Conservation (phyloP, 2,888 invertebrate genomes). For the Priapulus caudatus region DNA sequence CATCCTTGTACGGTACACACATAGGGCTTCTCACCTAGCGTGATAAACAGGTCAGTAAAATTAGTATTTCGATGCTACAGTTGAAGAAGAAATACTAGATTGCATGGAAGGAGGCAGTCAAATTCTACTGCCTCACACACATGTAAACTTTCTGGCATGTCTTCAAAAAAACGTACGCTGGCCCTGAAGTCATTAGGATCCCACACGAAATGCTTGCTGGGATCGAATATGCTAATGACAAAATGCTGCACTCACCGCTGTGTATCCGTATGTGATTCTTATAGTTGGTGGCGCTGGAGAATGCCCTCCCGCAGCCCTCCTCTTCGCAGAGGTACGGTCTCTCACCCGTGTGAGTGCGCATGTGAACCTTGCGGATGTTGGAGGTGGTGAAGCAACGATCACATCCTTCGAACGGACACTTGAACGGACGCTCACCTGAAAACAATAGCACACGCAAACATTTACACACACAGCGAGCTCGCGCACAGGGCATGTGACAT, state of each 20-base stretch:
- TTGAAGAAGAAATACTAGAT: no score
- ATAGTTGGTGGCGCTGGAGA: conserved; percentile 55
- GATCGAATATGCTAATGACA: no score
- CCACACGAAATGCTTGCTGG: no score
- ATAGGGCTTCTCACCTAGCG: conserved; percentile 51
- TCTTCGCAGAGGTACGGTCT: conserved; percentile 51
- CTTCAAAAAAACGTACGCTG: no score
- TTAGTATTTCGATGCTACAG: no score
- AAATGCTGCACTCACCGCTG: no score
- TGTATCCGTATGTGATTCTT: conserved; percentile 56
- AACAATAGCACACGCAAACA: conserved; percentile 10
- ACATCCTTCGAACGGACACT: conserved; percentile 46
- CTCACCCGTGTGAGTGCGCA: conserved; percentile 55
- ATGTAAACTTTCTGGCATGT: no score
- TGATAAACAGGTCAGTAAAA: no score
- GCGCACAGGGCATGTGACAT: no score
- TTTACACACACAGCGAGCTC: not conserved
- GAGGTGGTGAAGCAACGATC: conserved; percentile 54
- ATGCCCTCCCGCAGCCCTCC: conserved; percentile 49
- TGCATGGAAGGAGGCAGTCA: no score
- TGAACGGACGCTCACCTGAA: conserved; percentile 40
- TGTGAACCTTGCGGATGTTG: conserved; percentile 54
- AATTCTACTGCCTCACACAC: no score
- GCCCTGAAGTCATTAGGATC: no score
- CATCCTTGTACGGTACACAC: conserved; percentile 49